Base-by-base conservation (phyloP, 2,888 invertebrate genomes). In the Hoplodrina ambigua region DNA sequence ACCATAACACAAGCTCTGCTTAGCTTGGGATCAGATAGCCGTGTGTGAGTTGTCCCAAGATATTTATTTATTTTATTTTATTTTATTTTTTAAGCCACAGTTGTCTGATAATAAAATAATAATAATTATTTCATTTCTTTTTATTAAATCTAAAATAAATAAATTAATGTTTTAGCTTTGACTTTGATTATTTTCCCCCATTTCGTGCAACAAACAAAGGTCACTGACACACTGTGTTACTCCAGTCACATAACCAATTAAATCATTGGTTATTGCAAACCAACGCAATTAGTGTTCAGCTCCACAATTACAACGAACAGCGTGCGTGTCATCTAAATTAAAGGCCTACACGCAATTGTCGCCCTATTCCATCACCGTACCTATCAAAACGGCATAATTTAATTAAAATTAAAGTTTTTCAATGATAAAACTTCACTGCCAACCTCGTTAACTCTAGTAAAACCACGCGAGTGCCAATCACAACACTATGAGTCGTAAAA, bases 401-500 rank as follows among this genome's bases (percentile, higher is more conserved):
- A 73, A 73, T 65, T 72, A 63, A 56, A n/a, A 41, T 69, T 62
- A 41, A 73, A 66, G 56, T 60, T 78, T 70, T 68, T 74, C 44
- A 65, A 72, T 68, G 60, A 56, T 30, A 15, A 55, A 79, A 61
- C 66, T 72, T 54, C 13, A 46, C 55, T 56, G 13, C 20, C 17
- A 64, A 44, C 70, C 57, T 86, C 87, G 87, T 91, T 55, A 74
- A 50, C 17, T 15, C 1, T 30, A 54, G 49, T 64, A 85, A 88
- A 89, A 44, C 60, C 63, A 71, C 74, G 69, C 74, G 85, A 90
- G 88, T 88, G 88, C 87, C 90, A 90, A 91, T 91, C 89, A 89
- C 87, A 85, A 84, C 84, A 84, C 87, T 77, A 79, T 70, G 59
- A 69, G 68, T 84, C 85, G 80, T 88, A 87, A 89, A 90, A 84